Conservation (phyloP, 2,113 vertebrate genomes). For the Riparia riparia region DNA sequence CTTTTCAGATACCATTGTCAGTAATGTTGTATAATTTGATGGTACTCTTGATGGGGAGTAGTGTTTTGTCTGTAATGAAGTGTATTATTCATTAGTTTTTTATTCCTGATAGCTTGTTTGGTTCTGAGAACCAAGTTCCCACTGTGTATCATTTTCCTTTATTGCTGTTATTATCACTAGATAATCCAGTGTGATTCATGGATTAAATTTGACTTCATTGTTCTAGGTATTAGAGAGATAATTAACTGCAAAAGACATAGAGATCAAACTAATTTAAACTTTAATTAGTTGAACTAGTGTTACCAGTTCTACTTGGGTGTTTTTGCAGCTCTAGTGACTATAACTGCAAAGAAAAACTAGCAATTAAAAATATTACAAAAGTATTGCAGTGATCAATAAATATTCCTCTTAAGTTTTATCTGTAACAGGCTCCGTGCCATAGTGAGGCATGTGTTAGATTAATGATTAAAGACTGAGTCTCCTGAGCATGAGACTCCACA, state of each 20-base stretch:
- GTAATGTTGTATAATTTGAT: conserved; percentile 32
- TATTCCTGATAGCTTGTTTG: conserved; percentile 27
- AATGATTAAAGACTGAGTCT: not conserved
- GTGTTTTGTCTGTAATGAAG: conserved; percentile 45
- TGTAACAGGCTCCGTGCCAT: not conserved
- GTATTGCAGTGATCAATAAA: not conserved
- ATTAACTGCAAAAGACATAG: conserved; percentile 9
- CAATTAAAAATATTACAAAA: not conserved
- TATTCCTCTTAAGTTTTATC: not conserved
- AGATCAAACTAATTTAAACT: conserved; percentile 35
- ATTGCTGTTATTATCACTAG: conserved; percentile 53
- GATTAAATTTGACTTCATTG: conserved; percentile 55
- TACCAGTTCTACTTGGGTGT: not conserved
- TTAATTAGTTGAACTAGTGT: conserved; percentile 43
- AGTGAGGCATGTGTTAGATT: not conserved
- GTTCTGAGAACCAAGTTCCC: not conserved
- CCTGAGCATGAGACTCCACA: not conserved
- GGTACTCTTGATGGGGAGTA: not conserved
- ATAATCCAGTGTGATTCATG: conserved; percentile 44
- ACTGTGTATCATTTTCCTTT: conserved; percentile 24
- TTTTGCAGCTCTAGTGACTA: not conserved
- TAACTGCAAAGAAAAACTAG: not conserved
- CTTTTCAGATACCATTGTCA: not conserved
- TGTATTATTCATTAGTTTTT: conserved; percentile 42
- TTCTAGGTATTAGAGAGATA: conserved; percentile 27